phyloP scores from a whole-genome alignment of 2,113 vertebrate genomes.

The Chaetorhynchus papuensis region DNA sequence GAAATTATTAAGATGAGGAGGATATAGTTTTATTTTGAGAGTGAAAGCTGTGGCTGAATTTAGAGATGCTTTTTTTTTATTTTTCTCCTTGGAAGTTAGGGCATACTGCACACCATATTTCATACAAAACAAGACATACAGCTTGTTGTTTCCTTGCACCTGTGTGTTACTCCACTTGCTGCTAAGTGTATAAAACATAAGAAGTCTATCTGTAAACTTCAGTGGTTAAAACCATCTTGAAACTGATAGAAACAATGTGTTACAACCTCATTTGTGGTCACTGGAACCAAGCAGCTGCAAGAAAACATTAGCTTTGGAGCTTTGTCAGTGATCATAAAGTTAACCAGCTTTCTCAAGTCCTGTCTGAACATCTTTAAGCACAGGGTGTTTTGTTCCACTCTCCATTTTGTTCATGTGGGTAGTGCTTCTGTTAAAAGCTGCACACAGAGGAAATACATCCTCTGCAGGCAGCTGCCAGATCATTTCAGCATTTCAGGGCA shows the following conservation, averaged over 20 bases:
- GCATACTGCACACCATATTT: background rate
- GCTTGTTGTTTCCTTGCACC: background rate
- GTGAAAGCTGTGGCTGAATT: background rate
- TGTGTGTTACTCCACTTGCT: background rate
- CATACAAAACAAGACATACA: background rate
- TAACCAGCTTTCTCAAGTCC: background rate
- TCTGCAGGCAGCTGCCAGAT: background rate
- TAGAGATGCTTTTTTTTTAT: background rate
- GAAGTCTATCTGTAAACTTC: background rate
- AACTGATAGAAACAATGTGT: background rate
- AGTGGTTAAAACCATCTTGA: background rate
- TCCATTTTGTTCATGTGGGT: accelerated
- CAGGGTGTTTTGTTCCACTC: background rate
- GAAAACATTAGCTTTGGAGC: background rate
- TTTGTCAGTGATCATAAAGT: background rate
- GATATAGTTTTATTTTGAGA: background rate
- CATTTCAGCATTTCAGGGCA: background rate
- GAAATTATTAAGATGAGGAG: background rate
- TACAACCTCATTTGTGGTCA: background rate
- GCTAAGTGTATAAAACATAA: background rate
- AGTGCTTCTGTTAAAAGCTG: background rate
- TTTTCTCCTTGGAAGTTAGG: background rate
- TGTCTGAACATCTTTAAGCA: background rate
- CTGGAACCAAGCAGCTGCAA: background rate
- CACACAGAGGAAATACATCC: background rate